These are phyloP conservation scores for Harpagifer antarcticus DNA, from an alignment of 2,797 vertebrate genomes.

Conservation along the genomic window DNA sequence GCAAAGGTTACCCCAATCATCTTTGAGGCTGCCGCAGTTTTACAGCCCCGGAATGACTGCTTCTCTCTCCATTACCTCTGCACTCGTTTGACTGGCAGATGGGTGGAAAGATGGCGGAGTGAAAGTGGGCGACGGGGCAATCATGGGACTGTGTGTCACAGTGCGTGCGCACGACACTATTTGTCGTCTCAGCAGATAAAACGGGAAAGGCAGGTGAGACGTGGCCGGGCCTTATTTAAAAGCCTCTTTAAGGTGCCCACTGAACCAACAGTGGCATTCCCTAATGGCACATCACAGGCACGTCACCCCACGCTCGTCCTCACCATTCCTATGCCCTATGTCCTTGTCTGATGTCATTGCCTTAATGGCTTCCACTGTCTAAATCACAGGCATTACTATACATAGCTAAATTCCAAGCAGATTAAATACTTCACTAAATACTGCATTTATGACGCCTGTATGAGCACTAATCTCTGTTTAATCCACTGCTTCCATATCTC, in stretches of 20 bases:
- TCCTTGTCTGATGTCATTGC: conserved; percentile 56
- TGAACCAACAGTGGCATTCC: conserved; percentile 74
- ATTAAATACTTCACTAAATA: conserved; percentile 34
- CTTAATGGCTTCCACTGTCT: conserved; percentile 43
- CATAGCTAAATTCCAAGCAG: conserved; percentile 19
- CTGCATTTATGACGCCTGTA: conserved; percentile 24
- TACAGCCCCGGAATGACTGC: conserved; percentile 70
- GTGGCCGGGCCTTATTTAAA: conserved; percentile 69
- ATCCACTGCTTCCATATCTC: conserved; percentile 50
- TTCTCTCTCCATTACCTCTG: conserved; percentile 81
- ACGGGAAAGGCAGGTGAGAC: conserved; percentile 68
- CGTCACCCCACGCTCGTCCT: conserved; percentile 38
- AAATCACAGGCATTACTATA: conserved; percentile 27
- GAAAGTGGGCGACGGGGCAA: conserved; percentile 68
- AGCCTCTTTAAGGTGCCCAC: conserved; percentile 69
- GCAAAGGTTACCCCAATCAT: conserved; percentile 78
- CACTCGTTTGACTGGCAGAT: conserved; percentile 79
- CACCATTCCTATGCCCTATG: conserved; percentile 25
- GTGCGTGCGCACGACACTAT: conserved; percentile 48
- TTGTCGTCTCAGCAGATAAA: conserved; percentile 72
- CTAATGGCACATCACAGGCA: conserved; percentile 76
- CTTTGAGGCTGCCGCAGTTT: conserved; percentile 67
- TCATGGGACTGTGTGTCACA: conserved; percentile 67
- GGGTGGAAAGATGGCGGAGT: conserved; percentile 63
- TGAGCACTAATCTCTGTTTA: conserved; percentile 50